Percentiles rank a stretch among this genome's conserved stretches.
phyloP scores from a whole-genome alignment of 2,888 invertebrate genomes.

The Drosophila buzzatii region DNA sequence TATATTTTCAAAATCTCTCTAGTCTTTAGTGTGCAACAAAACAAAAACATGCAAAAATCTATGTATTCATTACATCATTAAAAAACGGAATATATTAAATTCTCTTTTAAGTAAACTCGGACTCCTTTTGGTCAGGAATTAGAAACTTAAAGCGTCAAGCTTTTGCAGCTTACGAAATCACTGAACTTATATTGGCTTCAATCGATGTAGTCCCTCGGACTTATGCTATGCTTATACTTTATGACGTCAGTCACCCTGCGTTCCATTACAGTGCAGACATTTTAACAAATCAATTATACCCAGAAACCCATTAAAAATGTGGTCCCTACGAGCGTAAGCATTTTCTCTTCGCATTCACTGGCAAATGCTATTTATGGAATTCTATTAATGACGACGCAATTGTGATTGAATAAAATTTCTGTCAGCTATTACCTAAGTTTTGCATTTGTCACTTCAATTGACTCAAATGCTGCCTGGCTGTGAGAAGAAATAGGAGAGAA shows the following conservation, averaged over 20 bases:
- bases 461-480: background rate
- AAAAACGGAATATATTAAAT: no score
- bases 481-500: background rate
- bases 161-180: background rate
- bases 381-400: background rate
- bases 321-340: background rate
- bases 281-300: background rate
- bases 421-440: background rate
- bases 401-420: background rate
- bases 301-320: background rate
- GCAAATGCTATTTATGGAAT: background rate
- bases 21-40: no score
- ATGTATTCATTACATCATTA: no score
- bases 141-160: no score
- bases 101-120: no score
- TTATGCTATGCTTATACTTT: no score
- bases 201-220: no score
- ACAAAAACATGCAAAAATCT: no score
- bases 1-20: no score
- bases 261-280: background rate
- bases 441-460: background rate
- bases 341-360: background rate
- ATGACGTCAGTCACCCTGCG: background rate
- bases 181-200: background rate
- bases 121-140: no score